Conservation (phyloP, 2,888 invertebrate genomes). For the Dryadula phaetusa region DNA sequence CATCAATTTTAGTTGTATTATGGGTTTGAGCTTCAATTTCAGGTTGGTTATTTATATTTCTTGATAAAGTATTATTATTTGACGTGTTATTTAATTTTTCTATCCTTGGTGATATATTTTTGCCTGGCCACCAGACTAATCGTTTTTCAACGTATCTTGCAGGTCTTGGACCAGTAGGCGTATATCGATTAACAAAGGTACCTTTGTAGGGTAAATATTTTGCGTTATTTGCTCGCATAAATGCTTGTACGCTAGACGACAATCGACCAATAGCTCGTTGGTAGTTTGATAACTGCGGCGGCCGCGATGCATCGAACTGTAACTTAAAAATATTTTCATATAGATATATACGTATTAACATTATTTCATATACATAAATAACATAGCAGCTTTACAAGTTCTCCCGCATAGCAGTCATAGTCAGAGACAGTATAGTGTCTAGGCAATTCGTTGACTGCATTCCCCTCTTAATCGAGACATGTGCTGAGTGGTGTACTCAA, state of each 20-base stretch:
- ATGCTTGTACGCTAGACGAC: constrained; percentile 72
- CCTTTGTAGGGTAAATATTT: constrained; percentile 73
- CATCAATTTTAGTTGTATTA: constrained; percentile 47
- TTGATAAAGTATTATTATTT: constrained; percentile 31
- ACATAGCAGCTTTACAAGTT: too few relatives aligned
- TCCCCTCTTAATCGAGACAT: too few relatives aligned
- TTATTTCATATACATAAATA: too few relatives aligned
- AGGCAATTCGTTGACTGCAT: too few relatives aligned
- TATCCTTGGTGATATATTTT: constrained; percentile 62
- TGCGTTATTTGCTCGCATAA: constrained; percentile 66
- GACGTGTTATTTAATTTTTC: constrained; percentile 53
- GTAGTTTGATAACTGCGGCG: constrained; percentile 65
- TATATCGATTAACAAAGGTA: constrained; percentile 73
- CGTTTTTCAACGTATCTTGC: constrained; percentile 65
- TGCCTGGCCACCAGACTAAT: constrained; percentile 72
- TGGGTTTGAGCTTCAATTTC: constrained; percentile 40
- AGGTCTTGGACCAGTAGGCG: constrained; percentile 71
- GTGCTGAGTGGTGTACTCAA: too few relatives aligned
- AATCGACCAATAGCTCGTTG: constrained; percentile 71
- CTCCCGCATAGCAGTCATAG: too few relatives aligned
- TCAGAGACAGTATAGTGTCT: too few relatives aligned
- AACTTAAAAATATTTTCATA: constrained; percentile 54
- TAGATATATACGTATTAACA: not conserved
- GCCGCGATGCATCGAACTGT: constrained; percentile 73
- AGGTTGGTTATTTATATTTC: constrained; percentile 49